A percentile compares a stretch with the other conserved stretches of the same genome.
Conservation (phyloP, 2,888 invertebrate species). For the Arrhopalites spinosus region DNA sequence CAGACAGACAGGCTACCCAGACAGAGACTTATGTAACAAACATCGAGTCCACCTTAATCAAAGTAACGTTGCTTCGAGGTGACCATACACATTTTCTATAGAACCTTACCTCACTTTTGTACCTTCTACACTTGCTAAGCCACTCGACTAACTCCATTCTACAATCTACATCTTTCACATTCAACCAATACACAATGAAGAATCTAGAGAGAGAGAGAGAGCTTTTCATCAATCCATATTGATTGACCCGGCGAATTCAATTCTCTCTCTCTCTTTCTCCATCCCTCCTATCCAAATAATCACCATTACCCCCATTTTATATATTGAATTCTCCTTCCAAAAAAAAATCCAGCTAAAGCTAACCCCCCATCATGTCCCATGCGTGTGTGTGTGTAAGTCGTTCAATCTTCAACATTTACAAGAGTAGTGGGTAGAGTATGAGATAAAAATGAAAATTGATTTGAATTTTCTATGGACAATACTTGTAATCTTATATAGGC, state of each 20-base stretch:
- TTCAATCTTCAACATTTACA: too few species aligned
- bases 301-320: too few species aligned
- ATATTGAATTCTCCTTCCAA: too few species aligned
- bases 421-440: too few species aligned
- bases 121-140: conserved; percentile 1
- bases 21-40: conserved; percentile 11
- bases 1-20: neutral
- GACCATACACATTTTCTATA: conserved; percentile 2
- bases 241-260: neutral
- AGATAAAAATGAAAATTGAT: too few species aligned
- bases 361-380: too few species aligned
- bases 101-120: conserved; percentile 1
- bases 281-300: neutral
- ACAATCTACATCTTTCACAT: conserved; percentile 11
- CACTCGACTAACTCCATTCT: conserved; percentile 7
- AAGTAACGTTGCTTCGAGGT: neutral
- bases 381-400: too few species aligned
- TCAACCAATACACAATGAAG: neutral
- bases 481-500: too few species aligned
- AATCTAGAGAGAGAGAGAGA: neutral
- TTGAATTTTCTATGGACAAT: too few species aligned
- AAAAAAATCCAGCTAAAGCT: too few species aligned
- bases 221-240: neutral
- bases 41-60: conserved; percentile 9
- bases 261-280: neutral